These are phyloP conservation scores for Pseudorhiza aurosa DNA, from an alignment of 30 jellyfish, hydroid and myxozoan species.

Conservation along the genomic window DNA sequence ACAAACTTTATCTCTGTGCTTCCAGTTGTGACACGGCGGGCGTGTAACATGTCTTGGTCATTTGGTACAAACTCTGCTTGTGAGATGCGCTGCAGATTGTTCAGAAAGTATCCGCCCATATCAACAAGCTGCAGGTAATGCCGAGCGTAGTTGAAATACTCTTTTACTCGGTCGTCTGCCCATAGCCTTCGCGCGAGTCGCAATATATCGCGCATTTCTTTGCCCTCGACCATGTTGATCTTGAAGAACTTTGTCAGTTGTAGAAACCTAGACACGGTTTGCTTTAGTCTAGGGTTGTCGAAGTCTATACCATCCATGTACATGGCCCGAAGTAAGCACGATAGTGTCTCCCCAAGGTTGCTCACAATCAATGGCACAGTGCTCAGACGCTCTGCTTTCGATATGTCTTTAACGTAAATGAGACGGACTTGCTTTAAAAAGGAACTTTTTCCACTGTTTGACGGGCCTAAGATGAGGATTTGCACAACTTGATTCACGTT, in stretches of 20 bases:
- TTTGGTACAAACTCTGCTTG: conserved; percentile 61
- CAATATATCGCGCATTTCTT: conserved; percentile 56
- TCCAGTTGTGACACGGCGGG: conserved; percentile 67
- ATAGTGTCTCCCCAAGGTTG: conserved; percentile 56
- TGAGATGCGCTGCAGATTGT: conserved; percentile 61
- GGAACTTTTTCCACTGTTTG: conserved; percentile 67
- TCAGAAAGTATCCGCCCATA: conserved; percentile 61
- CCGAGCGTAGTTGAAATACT: conserved; percentile 60
- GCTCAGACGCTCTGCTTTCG: conserved; percentile 47
- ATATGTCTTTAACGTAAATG: conserved; percentile 51
- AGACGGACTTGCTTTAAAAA: conserved; percentile 57
- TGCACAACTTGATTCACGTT: conserved; percentile 57
- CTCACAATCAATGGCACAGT: conserved; percentile 58
- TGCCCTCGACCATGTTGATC: conserved; percentile 64
- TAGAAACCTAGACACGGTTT: conserved; percentile 49
- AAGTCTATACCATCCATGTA: conserved; percentile 66
- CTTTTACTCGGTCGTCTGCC: conserved; percentile 67
- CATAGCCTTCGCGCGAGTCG: conserved; percentile 56
- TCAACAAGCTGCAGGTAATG: conserved; percentile 58
- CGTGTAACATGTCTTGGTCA: conserved; percentile 66
- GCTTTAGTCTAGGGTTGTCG: conserved; percentile 60
- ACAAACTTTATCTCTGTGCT: conserved; percentile 63
- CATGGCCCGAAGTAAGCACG: conserved; percentile 58
- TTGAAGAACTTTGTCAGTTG: conserved; percentile 62
- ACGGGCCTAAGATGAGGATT: conserved; percentile 58